phyloP scores from a whole-genome alignment of 2,113 vertebrate genomes.

The Laticauda laticaudata region DNA sequence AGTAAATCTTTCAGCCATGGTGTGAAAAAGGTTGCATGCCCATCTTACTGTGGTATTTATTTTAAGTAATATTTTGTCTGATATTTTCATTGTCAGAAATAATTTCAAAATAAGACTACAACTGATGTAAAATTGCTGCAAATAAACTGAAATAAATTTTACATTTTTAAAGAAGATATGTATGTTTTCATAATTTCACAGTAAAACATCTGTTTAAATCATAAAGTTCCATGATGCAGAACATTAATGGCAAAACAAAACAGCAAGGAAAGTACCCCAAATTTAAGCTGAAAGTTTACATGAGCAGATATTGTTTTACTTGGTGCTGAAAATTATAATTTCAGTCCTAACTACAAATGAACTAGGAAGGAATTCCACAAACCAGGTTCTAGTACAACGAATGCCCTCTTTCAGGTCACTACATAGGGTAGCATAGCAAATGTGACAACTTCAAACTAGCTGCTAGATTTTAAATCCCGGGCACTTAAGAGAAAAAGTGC shows the following conservation, averaged over 20 bases:
- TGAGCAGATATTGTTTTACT: not conserved
- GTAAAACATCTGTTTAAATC: not conserved
- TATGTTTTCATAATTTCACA: not conserved
- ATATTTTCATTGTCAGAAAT: not conserved
- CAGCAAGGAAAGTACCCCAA: not conserved
- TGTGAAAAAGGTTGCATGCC: not conserved
- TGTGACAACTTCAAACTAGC: not conserved
- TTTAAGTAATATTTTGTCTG: not conserved
- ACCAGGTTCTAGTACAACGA: not conserved
- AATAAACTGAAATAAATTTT: not conserved
- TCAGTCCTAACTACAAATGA: not conserved
- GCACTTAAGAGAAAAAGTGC: not conserved
- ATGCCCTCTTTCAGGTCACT: not conserved
- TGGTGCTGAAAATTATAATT: not conserved
- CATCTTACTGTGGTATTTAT: not conserved
- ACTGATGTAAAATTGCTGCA: not conserved
- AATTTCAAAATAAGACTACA: not conserved
- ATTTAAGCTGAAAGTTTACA: not conserved
- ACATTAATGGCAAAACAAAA: not conserved
- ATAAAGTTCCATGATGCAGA: not conserved
- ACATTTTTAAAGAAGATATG: not conserved
- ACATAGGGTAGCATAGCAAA: not conserved
- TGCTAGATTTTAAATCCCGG: not conserved
- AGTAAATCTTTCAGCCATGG: not conserved
- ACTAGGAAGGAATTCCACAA: not conserved